phyloP scores from a whole-genome alignment of 2,797 vertebrate genomes.

The Etheostoma perlongum region DNA sequence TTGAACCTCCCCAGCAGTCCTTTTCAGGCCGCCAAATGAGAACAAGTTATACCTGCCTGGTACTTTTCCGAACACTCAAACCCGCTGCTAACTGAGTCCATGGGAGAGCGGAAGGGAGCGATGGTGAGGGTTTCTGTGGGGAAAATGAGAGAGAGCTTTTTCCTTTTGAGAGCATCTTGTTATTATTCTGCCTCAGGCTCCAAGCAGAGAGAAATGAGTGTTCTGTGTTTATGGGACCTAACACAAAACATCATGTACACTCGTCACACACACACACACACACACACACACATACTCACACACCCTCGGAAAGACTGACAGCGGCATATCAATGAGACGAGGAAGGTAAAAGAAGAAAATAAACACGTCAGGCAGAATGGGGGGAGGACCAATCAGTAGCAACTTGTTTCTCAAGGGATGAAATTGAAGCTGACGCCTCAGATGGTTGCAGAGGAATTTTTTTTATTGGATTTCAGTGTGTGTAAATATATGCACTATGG shows the following conservation, averaged over 20 bases:
- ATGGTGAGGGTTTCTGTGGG: constrained; percentile 42
- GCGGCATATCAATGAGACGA: constrained; percentile 61
- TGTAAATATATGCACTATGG: not conserved
- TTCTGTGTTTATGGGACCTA: constrained; percentile 68
- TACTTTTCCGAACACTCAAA: constrained; percentile 48
- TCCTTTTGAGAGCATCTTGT: constrained; percentile 71
- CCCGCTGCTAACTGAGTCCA: constrained; percentile 29
- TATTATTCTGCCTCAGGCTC: constrained; percentile 73
- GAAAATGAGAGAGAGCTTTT: constrained; percentile 35
- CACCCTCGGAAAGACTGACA: constrained; percentile 35
- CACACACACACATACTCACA: not conserved
- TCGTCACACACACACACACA: constrained; percentile 13
- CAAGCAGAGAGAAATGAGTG: constrained; percentile 61
- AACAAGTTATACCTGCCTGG: constrained; percentile 55
- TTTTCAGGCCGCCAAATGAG: constrained; percentile 51
- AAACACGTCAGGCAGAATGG: constrained; percentile 54
- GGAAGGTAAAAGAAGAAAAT: constrained; percentile 52
- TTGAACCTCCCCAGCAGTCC: constrained; percentile 38
- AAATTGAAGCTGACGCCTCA: constrained; percentile 39
- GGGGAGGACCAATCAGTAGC: constrained; percentile 50
- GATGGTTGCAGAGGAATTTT: constrained; percentile 24
- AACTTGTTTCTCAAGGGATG: constrained; percentile 37
- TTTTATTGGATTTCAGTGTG: not conserved
- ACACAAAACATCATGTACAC: constrained; percentile 64
- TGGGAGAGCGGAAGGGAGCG: constrained; percentile 20